Evolutionary conservation across 2,888 invertebrate species (phyloP).

Genomic region (Orchestes rusci): DNA sequence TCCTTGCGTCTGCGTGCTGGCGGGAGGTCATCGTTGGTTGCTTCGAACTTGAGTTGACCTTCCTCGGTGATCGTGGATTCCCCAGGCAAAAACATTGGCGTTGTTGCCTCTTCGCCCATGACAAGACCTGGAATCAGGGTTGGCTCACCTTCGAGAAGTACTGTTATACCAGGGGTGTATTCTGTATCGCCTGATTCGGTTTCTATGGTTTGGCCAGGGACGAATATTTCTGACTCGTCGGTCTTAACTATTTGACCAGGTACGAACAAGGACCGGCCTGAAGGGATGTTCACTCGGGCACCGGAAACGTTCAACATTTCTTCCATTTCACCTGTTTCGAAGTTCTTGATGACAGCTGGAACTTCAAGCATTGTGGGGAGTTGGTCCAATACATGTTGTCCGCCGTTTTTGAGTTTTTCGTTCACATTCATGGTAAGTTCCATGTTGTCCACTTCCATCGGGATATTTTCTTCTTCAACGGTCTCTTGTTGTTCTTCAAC

Average conservation of each 20-base stretch:
- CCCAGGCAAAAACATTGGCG: conserved; percentile 40
- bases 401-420: conserved; percentile 51
- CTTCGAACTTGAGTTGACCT: conserved; percentile 40
- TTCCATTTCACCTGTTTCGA: conserved; percentile 52
- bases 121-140: conserved; percentile 75
- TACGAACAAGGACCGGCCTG: conserved; percentile 64
- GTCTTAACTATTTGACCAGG: conserved; percentile 72
- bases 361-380: conserved; percentile 58
- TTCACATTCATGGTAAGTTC: conserved; percentile 53
- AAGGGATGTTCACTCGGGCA: conserved; percentile 45
- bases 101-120: conserved; percentile 50
- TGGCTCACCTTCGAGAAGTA: conserved; percentile 66
- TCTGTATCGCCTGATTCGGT: conserved; percentile 63
- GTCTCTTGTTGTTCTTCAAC: conserved; percentile 63
- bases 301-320: conserved; percentile 58
- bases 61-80: conserved; percentile 40
- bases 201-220: conserved; percentile 66
- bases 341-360: conserved; percentile 53
- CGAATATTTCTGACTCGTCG: conserved; percentile 39
- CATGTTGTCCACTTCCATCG: conserved; percentile 51
- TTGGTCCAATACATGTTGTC: conserved; percentile 47
- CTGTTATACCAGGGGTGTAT: conserved; percentile 73
- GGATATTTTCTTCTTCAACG: conserved; percentile 39
- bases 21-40: conserved; percentile 35
- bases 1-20: conserved; percentile 26